phyloP scores from a whole-genome alignment of 2,888 invertebrate species.

The Dicyrtomina minuta region DNA sequence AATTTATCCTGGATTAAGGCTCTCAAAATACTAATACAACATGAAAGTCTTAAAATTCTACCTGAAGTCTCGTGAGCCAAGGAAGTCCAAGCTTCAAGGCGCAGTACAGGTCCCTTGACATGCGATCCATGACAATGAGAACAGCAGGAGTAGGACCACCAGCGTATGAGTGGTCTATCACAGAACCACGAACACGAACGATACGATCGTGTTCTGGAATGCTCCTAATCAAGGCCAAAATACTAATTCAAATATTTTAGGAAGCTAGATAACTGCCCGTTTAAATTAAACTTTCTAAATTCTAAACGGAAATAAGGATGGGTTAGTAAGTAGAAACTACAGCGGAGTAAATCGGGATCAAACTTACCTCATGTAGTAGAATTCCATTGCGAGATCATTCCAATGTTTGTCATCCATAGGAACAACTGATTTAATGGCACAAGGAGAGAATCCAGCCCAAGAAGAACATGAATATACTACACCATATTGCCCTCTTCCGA shows the following conservation, averaged over 20 bases:
- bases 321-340: too few relatives aligned
- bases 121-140: conserved; percentile 74
- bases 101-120: conserved; percentile 74
- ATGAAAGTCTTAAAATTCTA: not conserved
- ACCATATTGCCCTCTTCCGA: conserved; percentile 80
- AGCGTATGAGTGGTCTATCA: conserved; percentile 76
- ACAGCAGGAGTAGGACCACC: conserved; percentile 72
- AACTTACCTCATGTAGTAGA: conserved; percentile 77
- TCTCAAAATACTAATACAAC: not conserved
- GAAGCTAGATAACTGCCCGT: too few relatives aligned
- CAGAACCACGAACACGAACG: conserved; percentile 73
- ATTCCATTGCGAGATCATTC: conserved; percentile 87
- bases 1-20: too few relatives aligned
- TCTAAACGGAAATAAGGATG: too few relatives aligned
- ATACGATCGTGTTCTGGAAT: conserved; percentile 78
- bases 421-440: conserved; percentile 82
- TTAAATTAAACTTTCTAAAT: too few relatives aligned
- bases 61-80: conserved; percentile 64
- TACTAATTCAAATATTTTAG: too few relatives aligned
- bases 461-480: conserved; percentile 79
- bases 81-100: conserved; percentile 70
- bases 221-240: conserved; percentile 38
- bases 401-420: conserved; percentile 86
- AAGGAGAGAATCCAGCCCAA: conserved; percentile 73
- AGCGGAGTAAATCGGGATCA: too few relatives aligned